Evolutionary conservation across 1,140 invertebrate genomes (phyloP).

Genomic region (Pachyrhynchus sulphureomaculatus): DNA sequence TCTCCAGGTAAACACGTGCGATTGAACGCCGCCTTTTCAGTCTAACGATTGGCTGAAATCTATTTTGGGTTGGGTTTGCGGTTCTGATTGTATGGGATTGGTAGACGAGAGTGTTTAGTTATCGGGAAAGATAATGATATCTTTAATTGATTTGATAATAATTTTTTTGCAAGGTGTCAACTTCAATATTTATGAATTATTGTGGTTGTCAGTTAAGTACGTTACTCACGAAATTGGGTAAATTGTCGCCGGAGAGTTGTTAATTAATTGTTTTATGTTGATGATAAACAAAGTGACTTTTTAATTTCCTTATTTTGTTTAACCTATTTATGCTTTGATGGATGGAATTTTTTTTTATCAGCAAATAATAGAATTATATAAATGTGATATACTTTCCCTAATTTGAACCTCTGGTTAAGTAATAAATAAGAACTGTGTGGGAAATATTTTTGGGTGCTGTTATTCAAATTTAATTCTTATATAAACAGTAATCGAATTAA

Average conservation of each 20-base stretch:
- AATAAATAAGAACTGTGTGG: too few relatives aligned
- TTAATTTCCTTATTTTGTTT: too few relatives aligned
- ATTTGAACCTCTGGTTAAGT: too few relatives aligned
- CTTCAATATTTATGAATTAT: slow-evolving; percentile 1
- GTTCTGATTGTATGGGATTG: neutral
- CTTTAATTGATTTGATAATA: slow-evolving; percentile 5
- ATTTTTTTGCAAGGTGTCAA: slow-evolving; percentile 9
- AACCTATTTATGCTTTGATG: too few relatives aligned
- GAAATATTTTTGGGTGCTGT: too few relatives aligned
- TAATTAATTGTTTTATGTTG: slow-evolving; percentile 6
- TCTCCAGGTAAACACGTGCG: slow-evolving; percentile 2
- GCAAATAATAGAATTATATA: too few relatives aligned
- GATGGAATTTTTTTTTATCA: too few relatives aligned
- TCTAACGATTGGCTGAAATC: too few relatives aligned
- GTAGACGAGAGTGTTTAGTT: neutral
- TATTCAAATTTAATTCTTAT: too few relatives aligned
- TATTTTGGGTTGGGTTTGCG: neutral
- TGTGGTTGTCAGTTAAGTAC: neutral
- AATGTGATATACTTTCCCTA: too few relatives aligned
- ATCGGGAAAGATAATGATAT: neutral
- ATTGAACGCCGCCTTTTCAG: neutral
- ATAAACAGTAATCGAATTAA: too few relatives aligned
- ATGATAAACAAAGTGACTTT: neutral
- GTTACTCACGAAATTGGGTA: slow-evolving; percentile 1
- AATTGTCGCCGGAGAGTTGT: neutral